Evolutionary conservation across 2,113 vertebrate species (phyloP).

Genomic region (Alaudala cheleensis): DNA sequence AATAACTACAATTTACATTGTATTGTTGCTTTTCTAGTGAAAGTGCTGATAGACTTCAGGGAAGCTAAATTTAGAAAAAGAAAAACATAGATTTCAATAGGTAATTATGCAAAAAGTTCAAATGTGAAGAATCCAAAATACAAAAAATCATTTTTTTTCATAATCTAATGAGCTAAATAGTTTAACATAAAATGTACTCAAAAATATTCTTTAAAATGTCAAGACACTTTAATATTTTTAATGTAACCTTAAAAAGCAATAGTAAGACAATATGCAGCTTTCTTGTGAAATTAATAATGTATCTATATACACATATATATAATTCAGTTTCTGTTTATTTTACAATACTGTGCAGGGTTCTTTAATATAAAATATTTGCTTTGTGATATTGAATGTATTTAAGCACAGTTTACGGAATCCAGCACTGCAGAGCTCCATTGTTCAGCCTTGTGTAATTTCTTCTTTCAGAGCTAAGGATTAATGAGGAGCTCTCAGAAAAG

Average conservation of each 20-base stretch:
- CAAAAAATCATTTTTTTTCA: not conserved
- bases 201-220: not conserved
- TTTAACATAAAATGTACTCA: not conserved
- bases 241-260: not conserved
- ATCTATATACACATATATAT: not conserved
- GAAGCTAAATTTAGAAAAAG: not conserved
- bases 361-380: not conserved
- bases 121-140: not conserved
- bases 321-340: not conserved
- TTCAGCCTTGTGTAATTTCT: not conserved
- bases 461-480: conserved; percentile 5
- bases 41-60: not conserved
- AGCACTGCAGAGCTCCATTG: not conserved
- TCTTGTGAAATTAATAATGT: not conserved
- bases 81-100: not conserved
- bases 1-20: not conserved
- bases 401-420: not conserved
- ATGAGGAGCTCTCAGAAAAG: conserved; percentile 8
- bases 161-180: not conserved
- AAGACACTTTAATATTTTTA: not conserved
- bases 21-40: not conserved
- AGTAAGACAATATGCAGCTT: not conserved
- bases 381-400: not conserved
- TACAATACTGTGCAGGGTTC: not conserved
- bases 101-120: not conserved